A percentile compares a stretch with the other conserved stretches of the same genome.
These are phyloP conservation scores for Botia kubotai DNA, from an alignment of 2,797 vertebrate genomes.

Conservation along the genomic window DNA sequence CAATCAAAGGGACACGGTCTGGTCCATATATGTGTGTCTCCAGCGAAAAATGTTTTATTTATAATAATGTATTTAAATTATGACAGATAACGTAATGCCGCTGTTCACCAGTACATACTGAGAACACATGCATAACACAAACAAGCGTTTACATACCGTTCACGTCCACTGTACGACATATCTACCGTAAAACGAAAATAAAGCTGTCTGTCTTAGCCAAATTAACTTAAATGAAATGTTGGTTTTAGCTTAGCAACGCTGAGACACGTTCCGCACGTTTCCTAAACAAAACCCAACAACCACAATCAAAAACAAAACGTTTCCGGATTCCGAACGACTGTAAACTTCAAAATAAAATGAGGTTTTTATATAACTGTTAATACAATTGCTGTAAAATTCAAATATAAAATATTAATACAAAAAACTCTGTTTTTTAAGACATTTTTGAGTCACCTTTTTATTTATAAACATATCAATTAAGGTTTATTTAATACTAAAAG, in stretches of 20 bases:
- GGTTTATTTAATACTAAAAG: background rate
- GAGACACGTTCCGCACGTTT: background rate
- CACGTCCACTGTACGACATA: background rate
- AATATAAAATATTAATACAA: too few species aligned
- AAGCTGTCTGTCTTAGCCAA: background rate
- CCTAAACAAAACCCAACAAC: conserved; percentile 5
- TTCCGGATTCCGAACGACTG: background rate
- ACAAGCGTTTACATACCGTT: conserved; percentile 31
- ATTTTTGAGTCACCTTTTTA: fast-evolving
- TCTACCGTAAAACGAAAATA: background rate
- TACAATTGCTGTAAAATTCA: background rate
- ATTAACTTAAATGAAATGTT: background rate
- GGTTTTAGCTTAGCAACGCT: background rate
- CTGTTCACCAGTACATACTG: background rate
- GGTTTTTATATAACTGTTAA: background rate
- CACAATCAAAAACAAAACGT: background rate
- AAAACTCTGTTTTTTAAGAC: too few species aligned
- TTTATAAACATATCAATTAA: background rate
- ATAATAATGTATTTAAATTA: background rate
- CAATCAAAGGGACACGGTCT: background rate
- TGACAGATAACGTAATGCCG: background rate
- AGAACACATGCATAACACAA: background rate
- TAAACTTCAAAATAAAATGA: conserved; percentile 21
- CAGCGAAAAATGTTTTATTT: background rate
- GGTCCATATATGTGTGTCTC: too few species aligned